Evolutionary conservation across 2,888 invertebrate species (phyloP).

Genomic region (Taenaris catops): DNA sequence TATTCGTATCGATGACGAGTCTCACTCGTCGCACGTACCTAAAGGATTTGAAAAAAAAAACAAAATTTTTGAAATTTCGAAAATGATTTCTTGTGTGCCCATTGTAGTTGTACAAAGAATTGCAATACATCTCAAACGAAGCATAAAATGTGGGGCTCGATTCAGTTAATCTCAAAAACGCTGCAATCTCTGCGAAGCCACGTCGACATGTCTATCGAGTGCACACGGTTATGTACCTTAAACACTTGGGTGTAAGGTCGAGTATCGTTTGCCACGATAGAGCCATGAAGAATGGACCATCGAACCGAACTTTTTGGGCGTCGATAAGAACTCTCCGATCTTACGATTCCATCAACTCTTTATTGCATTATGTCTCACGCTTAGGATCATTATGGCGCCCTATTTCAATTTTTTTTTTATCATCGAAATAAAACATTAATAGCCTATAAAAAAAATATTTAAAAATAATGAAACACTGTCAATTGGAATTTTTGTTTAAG

Average conservation of each 20-base stretch:
- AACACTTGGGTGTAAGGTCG: background rate
- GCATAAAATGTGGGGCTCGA: slow-evolving; percentile 17
- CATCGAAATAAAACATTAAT: background rate
- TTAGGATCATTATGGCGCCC: background rate
- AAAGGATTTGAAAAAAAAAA: no score
- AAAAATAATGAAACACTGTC: no score
- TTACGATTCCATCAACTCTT: slow-evolving; percentile 6
- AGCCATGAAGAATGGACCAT: slow-evolving; percentile 7
- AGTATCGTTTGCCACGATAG: slow-evolving; percentile 8
- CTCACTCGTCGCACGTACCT: no score
- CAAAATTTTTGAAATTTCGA: no score
- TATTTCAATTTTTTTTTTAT: no score
- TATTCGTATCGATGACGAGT: no score
- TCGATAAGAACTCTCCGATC: slow-evolving; percentile 8
- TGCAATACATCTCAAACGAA: slow-evolving; percentile 5
- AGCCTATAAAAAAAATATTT: no score
- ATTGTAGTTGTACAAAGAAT: no score
- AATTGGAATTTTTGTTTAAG: no score
- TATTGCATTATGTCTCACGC: slow-evolving; percentile 3
- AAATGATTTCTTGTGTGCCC: no score
- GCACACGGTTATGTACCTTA: slow-evolving; percentile 1
- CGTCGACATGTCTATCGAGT: slow-evolving; percentile 7
- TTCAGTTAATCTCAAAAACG: slow-evolving; percentile 16
- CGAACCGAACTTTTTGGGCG: slow-evolving; percentile 16
- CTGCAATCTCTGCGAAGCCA: slow-evolving; percentile 21